These are phyloP conservation scores for Catostylus mosaicus DNA, from an alignment of 30 jellyfish, hydroid and myxozoan genomes.

Conservation along the genomic window DNA sequence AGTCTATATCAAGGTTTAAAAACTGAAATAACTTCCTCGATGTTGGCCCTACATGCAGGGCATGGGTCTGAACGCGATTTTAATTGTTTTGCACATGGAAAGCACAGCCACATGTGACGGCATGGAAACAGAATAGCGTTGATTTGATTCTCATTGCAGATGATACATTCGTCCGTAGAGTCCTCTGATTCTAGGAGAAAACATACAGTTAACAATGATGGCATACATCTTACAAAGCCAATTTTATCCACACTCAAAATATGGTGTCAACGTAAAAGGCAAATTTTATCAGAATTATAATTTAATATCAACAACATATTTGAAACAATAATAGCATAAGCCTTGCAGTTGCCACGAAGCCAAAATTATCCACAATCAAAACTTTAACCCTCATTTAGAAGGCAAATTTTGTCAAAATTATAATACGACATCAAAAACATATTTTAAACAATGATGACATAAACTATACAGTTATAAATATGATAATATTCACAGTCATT, in stretches of 20 bases:
- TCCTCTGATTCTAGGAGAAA: constrained; percentile 21
- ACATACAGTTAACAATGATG: no score
- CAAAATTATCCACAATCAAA: no score
- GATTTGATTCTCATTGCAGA: constrained; percentile 64
- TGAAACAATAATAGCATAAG: background rate
- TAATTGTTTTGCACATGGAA: constrained; percentile 44
- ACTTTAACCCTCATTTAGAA: no score
- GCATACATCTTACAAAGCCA: no score
- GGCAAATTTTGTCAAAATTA: no score
- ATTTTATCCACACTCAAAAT: no score
- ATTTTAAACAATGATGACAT: no score
- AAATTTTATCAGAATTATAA: no score
- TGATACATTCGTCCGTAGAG: constrained; percentile 56
- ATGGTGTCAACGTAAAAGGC: no score
- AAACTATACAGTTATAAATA: no score
- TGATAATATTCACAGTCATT: no score
- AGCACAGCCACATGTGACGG: constrained; percentile 83
- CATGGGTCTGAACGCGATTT: constrained; percentile 40
- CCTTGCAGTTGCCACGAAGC: background rate
- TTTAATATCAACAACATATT: background rate
- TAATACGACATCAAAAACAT: no score
- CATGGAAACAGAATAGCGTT: constrained; percentile 69
- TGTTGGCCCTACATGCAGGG: constrained; percentile 75
- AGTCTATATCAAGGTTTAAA: constrained; percentile 35
- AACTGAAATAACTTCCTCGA: constrained; percentile 40